These are phyloP conservation scores for Mythimna loreyi DNA, from an alignment of 2,888 invertebrate species.

Conservation along the genomic window DNA sequence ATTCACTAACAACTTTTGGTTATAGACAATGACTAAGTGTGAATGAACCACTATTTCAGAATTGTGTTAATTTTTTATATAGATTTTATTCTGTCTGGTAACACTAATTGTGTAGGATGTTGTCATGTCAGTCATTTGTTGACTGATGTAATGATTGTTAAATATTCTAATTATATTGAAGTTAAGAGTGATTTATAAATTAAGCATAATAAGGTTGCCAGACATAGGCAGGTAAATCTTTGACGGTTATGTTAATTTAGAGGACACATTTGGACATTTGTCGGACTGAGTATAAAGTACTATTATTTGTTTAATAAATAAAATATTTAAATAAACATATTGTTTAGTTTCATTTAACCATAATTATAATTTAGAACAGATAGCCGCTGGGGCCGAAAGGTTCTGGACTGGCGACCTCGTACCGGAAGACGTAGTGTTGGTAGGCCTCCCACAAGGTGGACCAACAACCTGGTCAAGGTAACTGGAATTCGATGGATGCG, in stretches of 20 bases:
- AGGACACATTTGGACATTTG: slow-evolving; percentile 80
- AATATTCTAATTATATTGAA: slow-evolving; percentile 59
- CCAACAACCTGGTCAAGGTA: no score
- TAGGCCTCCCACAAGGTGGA: no score
- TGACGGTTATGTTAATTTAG: slow-evolving; percentile 81
- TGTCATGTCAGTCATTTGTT: slow-evolving; percentile 41
- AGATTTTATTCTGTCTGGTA: slow-evolving; percentile 66
- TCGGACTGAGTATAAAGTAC: slow-evolving; percentile 89
- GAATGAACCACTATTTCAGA: slow-evolving; percentile 57
- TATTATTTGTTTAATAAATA: slow-evolving; percentile 87
- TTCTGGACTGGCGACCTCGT: no score
- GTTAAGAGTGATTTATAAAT: slow-evolving; percentile 64
- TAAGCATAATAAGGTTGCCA: slow-evolving; percentile 77
- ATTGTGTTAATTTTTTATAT: slow-evolving; percentile 63
- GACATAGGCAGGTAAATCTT: slow-evolving; percentile 71
- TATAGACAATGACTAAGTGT: slow-evolving; percentile 27
- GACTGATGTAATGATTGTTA: slow-evolving; percentile 59
- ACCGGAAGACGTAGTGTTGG: no score
- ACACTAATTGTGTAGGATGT: slow-evolving; percentile 45
- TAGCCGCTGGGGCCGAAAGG: no score
- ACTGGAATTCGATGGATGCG: no score
- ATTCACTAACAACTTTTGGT: slow-evolving; percentile 23
- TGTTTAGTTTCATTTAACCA: slow-evolving; percentile 19
- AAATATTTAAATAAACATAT: slow-evolving; percentile 73
- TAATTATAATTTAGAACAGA: no score